Evolutionary conservation across 2,113 vertebrate species (phyloP).

Genomic region (Mormoops blainvillei): DNA sequence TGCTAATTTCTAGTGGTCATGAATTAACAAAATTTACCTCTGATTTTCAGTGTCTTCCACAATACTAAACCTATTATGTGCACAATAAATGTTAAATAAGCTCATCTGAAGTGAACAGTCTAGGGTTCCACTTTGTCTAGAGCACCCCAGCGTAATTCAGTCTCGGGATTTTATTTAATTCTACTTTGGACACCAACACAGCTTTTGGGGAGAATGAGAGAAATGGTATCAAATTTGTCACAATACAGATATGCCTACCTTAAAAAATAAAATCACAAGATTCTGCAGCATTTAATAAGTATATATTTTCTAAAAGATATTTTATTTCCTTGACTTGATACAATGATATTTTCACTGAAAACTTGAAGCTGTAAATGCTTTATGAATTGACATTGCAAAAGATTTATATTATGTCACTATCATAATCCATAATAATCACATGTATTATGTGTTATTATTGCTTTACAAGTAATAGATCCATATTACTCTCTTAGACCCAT

Average conservation of each 20-base stretch:
- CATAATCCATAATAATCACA: neutral
- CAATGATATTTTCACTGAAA: neutral
- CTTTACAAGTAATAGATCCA: neutral
- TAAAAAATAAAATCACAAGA: neutral
- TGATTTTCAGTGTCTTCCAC: neutral
- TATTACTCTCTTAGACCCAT: neutral
- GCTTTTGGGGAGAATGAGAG: neutral
- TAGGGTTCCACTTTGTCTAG: neutral
- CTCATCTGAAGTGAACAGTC: neutral
- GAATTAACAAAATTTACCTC: neutral
- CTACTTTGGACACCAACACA: neutral
- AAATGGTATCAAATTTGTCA: neutral
- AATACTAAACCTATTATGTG: neutral
- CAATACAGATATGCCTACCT: neutral
- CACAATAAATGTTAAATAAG: neutral
- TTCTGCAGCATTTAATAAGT: neutral
- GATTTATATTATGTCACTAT: neutral
- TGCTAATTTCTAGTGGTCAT: neutral
- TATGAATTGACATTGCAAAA: neutral
- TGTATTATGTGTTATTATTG: neutral
- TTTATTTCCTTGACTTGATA: neutral
- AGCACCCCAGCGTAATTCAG: neutral
- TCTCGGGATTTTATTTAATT: neutral
- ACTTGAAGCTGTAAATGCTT: neutral
- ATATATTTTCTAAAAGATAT: neutral